phyloP scores from a whole-genome alignment of 2,797 vertebrate genomes.

The Artibeus jamaicensis region DNA sequence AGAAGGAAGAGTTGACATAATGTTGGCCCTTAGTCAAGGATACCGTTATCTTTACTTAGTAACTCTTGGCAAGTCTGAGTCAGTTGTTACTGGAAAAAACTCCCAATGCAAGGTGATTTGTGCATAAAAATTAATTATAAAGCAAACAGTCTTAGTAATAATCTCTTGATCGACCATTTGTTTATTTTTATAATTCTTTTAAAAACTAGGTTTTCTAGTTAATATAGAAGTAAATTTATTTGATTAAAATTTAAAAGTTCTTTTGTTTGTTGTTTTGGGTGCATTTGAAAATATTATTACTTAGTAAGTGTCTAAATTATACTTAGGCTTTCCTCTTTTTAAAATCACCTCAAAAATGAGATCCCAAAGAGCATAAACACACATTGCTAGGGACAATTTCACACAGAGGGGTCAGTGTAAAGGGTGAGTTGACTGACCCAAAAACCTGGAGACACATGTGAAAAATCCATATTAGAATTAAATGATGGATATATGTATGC shows the following conservation, averaged over 20 bases:
- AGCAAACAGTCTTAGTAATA: not conserved
- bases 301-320: not conserved
- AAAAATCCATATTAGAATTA: not conserved
- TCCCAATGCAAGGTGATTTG: constrained; percentile 14
- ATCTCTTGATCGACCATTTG: not conserved
- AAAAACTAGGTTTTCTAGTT: not conserved
- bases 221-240: not conserved
- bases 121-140: not conserved
- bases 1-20: constrained; percentile 31
- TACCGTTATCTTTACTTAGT: constrained; percentile 40
- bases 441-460: not conserved
- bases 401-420: not conserved
- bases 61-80: constrained; percentile 59
- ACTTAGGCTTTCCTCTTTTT: not conserved
- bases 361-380: not conserved
- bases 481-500: not conserved
- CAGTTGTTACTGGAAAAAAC: not conserved
- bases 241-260: not conserved
- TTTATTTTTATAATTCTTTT: not conserved
- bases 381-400: not conserved
- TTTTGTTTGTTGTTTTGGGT: not conserved
- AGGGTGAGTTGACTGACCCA: not conserved
- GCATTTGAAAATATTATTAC: not conserved
- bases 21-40: not conserved
- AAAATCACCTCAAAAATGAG: not conserved